Percentiles rank a stretch among this genome's conserved stretches.
phyloP scores from a whole-genome alignment of 2,113 vertebrate species.

The Numida meleagris region DNA sequence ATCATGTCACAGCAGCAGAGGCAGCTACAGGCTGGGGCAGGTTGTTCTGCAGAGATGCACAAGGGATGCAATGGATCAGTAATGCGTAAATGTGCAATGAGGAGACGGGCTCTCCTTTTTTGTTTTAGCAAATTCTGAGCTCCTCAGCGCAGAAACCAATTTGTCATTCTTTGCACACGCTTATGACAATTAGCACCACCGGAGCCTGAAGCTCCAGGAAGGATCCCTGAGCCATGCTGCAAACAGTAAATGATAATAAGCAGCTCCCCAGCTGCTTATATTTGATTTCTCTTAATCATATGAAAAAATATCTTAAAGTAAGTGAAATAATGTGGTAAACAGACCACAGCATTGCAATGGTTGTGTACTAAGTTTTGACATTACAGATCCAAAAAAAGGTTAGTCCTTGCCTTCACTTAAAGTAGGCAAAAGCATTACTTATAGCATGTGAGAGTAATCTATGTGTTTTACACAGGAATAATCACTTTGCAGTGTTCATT shows the following conservation, averaged over 20 bases:
- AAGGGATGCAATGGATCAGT: neutral
- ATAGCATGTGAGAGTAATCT: neutral
- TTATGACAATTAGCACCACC: neutral
- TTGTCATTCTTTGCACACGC: neutral
- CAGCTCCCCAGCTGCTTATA: neutral
- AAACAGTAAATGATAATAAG: neutral
- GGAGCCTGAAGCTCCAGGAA: neutral
- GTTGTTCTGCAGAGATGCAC: accelerated
- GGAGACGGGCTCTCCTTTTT: neutral
- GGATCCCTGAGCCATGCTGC: neutral
- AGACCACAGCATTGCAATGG: neutral
- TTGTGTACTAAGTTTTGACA: neutral
- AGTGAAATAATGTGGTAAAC: neutral
- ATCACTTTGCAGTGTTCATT: neutral
- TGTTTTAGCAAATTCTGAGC: neutral
- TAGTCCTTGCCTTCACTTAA: neutral
- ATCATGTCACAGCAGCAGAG: neutral
- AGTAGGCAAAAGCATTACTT: neutral
- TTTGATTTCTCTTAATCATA: neutral
- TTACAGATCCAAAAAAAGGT: neutral
- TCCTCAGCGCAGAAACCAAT: neutral
- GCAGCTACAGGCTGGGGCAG: neutral
- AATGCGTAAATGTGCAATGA: neutral
- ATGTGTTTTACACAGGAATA: neutral
- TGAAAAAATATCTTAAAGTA: constrained; percentile 1